These are phyloP conservation scores for Penaeus vannamei DNA, from an alignment of 1,140 invertebrate species.

Conservation along the genomic window DNA sequence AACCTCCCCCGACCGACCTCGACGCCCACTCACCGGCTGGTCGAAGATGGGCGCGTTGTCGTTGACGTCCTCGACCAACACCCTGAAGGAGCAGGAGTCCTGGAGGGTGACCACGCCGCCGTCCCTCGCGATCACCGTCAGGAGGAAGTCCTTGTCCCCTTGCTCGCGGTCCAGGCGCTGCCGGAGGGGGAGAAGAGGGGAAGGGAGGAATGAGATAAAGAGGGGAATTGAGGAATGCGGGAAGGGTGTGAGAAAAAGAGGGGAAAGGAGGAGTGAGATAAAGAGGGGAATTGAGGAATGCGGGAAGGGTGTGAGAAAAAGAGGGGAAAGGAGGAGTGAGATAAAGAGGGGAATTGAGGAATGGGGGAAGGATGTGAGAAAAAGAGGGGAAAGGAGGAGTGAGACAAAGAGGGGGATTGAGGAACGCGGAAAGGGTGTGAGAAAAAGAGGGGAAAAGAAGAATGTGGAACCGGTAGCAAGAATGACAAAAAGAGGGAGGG, in stretches of 20 bases:
- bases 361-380: no score
- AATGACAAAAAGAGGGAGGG: background rate
- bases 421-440: no score
- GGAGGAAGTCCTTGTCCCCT: slow-evolving; percentile 9
- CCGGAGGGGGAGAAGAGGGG: background rate
- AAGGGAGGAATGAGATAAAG: background rate
- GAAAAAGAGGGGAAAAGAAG: background rate
- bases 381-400: background rate
- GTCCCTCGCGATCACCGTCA: background rate
- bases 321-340: background rate
- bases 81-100: slow-evolving; percentile 22
- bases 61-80: slow-evolving; percentile 2
- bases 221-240: background rate
- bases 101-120: background rate
- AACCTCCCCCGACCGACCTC: no score
- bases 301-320: no score
- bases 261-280: background rate
- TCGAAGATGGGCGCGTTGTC: slow-evolving; percentile 11
- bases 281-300: background rate
- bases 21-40: background rate
- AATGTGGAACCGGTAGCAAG: no score
- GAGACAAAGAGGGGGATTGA: background rate
- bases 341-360: background rate
- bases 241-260: background rate
- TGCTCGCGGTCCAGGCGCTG: background rate